Conservation (phyloP, 2,113 vertebrate species). For the Dicrurus megarhynchus region DNA sequence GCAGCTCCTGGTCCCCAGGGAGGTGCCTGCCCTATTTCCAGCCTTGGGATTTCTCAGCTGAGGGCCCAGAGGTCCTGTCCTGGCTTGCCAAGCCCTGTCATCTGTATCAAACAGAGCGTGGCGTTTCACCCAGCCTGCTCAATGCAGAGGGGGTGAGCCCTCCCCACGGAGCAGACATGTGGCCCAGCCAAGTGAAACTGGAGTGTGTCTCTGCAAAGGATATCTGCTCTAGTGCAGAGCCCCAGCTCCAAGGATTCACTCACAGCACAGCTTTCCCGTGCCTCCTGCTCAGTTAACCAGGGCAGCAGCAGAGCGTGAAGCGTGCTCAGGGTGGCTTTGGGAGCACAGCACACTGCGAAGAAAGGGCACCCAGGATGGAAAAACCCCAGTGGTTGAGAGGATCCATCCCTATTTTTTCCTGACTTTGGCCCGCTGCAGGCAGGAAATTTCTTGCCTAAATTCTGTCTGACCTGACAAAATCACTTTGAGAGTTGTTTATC, state of each 20-base stretch:
- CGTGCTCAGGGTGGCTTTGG: not conserved
- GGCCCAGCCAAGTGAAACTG: not conserved
- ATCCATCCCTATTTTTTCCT: not conserved
- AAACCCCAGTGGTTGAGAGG: not conserved
- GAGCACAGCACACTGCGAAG: not conserved
- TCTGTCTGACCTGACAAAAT: conserved; percentile 3
- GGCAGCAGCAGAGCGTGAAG: not conserved
- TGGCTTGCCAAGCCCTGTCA: not conserved
- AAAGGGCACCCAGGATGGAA: not conserved
- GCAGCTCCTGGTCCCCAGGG: not conserved
- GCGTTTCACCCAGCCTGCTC: not conserved
- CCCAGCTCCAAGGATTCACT: not conserved
- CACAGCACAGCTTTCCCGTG: not conserved
- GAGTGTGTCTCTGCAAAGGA: not conserved
- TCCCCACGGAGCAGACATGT: not conserved
- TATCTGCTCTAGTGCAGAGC: not conserved
- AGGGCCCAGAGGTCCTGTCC: not conserved
- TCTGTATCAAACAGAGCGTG: not conserved
- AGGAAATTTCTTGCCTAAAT: conserved; percentile 16
- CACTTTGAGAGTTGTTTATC: not conserved
- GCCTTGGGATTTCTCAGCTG: not conserved
- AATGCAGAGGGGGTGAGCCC: not conserved
- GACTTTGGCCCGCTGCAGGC: not conserved
- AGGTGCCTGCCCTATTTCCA: not conserved
- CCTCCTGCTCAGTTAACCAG: not conserved